phyloP scores from a whole-genome alignment of 2,113 vertebrate genomes.

The Laticauda colubrina region DNA sequence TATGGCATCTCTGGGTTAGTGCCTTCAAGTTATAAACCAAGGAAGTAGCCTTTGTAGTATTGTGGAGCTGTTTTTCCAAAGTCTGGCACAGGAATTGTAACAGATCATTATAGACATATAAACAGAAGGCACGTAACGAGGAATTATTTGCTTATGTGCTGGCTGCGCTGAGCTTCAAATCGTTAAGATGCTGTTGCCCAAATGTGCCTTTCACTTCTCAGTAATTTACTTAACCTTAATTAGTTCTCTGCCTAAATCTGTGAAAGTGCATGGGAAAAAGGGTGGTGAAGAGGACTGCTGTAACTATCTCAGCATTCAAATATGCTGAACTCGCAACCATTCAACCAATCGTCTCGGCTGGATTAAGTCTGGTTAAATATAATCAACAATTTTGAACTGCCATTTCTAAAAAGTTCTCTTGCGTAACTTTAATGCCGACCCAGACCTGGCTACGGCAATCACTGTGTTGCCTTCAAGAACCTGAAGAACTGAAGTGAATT shows the following conservation, averaged over 20 bases:
- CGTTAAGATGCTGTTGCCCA: constrained; percentile 56
- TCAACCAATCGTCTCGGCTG: constrained; percentile 21
- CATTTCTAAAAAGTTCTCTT: constrained; percentile 27
- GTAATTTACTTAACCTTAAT: constrained; percentile 46
- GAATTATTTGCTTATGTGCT: constrained; percentile 57
- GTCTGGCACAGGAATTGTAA: constrained; percentile 47
- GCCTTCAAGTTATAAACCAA: constrained; percentile 48
- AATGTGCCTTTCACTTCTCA: constrained; percentile 44
- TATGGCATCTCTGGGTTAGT: constrained; percentile 39
- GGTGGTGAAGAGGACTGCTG: constrained; percentile 37
- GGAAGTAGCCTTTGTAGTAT: constrained; percentile 35
- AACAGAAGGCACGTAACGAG: constrained; percentile 51
- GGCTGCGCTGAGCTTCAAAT: constrained; percentile 49
- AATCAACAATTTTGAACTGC: constrained; percentile 8
- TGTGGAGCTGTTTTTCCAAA: constrained; percentile 46
- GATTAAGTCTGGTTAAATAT: constrained; percentile 43
- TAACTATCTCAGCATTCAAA: constrained; percentile 58
- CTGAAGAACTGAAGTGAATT: constrained; percentile 16
- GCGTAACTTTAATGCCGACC: constrained; percentile 45
- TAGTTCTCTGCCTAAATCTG: constrained; percentile 29
- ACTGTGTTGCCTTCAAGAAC: constrained; percentile 37
- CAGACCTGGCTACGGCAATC: constrained; percentile 53
- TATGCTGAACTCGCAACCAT: constrained; percentile 33
- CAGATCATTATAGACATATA: constrained; percentile 56
- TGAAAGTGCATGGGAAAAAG: constrained; percentile 27